Percentiles rank a stretch among this genome's conserved stretches.
These are phyloP conservation scores for Edolisoma coerulescens DNA, from an alignment of 2,113 vertebrate species.

Conservation along the genomic window DNA sequence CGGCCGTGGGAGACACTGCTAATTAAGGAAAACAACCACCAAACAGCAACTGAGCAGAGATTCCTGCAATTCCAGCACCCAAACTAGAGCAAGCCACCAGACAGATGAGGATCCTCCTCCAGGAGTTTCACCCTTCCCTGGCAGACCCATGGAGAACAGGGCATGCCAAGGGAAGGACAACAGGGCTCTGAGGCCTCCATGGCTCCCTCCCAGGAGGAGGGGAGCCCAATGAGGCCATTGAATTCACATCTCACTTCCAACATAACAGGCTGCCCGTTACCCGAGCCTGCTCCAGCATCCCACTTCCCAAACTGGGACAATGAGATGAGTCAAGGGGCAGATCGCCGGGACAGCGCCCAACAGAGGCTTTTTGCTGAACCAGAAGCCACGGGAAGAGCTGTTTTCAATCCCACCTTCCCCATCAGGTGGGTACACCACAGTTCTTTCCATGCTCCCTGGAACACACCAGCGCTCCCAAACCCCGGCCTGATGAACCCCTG, in stretches of 20 bases:
- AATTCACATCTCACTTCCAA: neutral
- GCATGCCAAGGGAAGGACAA: neutral
- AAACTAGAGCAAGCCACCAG: neutral
- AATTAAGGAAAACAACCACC: neutral
- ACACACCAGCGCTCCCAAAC: neutral
- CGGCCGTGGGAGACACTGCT: neutral
- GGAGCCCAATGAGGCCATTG: accelerated
- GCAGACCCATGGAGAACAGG: neutral
- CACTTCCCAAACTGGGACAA: neutral
- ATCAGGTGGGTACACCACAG: neutral
- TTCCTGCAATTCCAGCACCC: neutral
- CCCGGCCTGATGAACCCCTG: neutral
- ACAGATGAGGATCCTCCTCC: neutral
- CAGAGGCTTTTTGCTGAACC: neutral
- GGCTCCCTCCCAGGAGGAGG: neutral
- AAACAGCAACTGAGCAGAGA: neutral
- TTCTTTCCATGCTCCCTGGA: neutral
- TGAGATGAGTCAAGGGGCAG: neutral
- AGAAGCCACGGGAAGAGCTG: neutral
- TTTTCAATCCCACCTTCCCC: neutral
- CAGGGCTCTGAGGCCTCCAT: neutral
- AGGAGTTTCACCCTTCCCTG: neutral
- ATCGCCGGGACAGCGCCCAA: neutral
- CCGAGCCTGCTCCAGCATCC: neutral
- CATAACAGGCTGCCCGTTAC: neutral